Conservation (phyloP, 2,113 vertebrate species). For the Pteruthius melanotis region DNA sequence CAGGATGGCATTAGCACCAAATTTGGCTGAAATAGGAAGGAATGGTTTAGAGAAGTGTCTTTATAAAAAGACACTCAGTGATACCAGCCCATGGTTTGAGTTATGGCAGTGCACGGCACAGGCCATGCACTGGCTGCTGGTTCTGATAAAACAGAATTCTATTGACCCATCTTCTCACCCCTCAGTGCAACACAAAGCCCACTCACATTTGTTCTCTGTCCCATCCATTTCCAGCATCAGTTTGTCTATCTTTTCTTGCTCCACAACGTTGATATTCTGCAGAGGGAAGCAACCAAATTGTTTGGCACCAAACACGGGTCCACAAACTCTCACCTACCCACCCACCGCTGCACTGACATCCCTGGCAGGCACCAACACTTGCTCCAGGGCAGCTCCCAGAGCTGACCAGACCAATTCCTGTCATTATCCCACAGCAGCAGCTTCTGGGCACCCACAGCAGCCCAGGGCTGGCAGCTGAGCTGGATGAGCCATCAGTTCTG, state of each 20-base stretch:
- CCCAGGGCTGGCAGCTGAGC: not conserved
- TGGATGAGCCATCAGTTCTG: not conserved
- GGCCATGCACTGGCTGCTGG: not conserved
- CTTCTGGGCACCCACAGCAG: not conserved
- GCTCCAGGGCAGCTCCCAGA: not conserved
- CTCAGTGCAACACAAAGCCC: not conserved
- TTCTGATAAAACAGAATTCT: not conserved
- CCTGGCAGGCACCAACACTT: not conserved
- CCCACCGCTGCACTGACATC: not conserved
- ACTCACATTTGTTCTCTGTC: slow-evolving; percentile 96
- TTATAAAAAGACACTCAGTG: not conserved
- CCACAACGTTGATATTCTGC: slow-evolving; percentile 85
- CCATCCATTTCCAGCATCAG: slow-evolving; percentile 99
- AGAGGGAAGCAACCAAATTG: not conserved
- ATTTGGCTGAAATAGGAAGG: slow-evolving; percentile 81
- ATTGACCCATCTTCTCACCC: not conserved
- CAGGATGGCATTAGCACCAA: slow-evolving; percentile 96
- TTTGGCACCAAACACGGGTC: not conserved
- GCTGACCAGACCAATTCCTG: not conserved
- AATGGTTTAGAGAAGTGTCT: not conserved
- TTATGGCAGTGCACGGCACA: not conserved
- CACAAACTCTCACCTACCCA: not conserved
- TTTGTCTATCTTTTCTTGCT: slow-evolving; percentile 94
- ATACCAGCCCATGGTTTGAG: not conserved
- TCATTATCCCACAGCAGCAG: not conserved